Conservation (phyloP, 2,113 vertebrate species). For the Stictonetta naevosa region DNA sequence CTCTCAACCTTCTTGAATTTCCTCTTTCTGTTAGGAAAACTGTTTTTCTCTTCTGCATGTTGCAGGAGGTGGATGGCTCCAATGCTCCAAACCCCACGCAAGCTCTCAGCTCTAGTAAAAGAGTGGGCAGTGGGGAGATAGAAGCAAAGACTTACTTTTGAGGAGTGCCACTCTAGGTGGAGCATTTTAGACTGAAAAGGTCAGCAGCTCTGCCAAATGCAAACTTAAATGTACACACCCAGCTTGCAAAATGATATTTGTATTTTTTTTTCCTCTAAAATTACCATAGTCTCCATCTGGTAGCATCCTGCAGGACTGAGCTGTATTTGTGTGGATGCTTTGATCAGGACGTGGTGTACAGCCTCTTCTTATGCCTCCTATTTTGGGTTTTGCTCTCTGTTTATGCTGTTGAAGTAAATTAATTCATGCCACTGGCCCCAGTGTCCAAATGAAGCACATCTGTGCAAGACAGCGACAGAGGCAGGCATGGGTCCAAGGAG, state of each 20-base stretch:
- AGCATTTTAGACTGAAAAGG: constrained; percentile 18
- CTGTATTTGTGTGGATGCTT: background rate
- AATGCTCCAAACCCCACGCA: rapidly evolving
- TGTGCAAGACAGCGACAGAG: background rate
- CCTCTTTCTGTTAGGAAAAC: background rate
- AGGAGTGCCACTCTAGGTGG: background rate
- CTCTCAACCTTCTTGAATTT: background rate
- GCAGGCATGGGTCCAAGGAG: rapidly evolving
- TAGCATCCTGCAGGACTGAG: background rate
- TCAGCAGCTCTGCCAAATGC: constrained; percentile 41
- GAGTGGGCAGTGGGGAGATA: background rate
- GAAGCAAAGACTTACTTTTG: constrained; percentile 20
- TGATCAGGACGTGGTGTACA: background rate
- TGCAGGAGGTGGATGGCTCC: background rate
- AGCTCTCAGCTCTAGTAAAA: background rate
- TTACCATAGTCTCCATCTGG: constrained; percentile 56
- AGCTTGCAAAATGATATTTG: background rate
- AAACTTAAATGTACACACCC: background rate
- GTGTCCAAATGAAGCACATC: background rate
- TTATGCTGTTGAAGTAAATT: background rate
- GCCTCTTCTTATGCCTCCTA: background rate
- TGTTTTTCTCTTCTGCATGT: background rate
- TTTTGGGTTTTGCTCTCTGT: constrained; percentile 1
- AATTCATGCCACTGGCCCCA: background rate
- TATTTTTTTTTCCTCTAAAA: constrained; percentile 18